Conservation (phyloP, 2,113 vertebrate genomes). For the Manacus vitellinus region DNA sequence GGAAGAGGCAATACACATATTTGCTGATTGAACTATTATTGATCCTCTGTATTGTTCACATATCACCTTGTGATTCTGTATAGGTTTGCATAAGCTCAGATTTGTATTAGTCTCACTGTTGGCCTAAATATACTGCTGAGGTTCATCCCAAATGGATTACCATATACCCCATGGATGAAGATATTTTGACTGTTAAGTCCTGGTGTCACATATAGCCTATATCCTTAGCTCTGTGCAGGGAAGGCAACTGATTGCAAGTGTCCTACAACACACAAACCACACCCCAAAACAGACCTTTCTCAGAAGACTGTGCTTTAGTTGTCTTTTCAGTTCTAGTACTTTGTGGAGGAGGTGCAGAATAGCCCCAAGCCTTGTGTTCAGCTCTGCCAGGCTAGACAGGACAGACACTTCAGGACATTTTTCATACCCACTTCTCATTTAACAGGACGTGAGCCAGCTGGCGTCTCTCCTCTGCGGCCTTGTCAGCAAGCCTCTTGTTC, state of each 20-base stretch:
- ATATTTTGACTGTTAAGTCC: background rate
- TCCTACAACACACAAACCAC: background rate
- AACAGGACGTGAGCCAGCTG: background rate
- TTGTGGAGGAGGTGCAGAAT: background rate
- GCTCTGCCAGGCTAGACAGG: background rate
- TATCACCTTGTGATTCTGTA: background rate
- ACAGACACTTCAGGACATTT: background rate
- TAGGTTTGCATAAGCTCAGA: background rate
- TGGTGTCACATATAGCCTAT: background rate
- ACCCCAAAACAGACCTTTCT: background rate
- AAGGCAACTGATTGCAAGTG: background rate
- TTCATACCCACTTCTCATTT: background rate
- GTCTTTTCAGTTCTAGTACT: background rate
- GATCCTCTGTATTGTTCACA: background rate
- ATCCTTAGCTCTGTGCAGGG: background rate
- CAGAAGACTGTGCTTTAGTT: background rate
- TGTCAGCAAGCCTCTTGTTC: background rate
- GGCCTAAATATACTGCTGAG: background rate
- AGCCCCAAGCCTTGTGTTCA: background rate
- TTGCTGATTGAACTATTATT: background rate
- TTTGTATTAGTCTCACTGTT: background rate
- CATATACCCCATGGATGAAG: background rate
- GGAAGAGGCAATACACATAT: fast-evolving
- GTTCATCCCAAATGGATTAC: background rate
- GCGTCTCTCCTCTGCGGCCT: background rate